phyloP scores from a whole-genome alignment of 2,888 invertebrate species.

The Microplitis deprimator region DNA sequence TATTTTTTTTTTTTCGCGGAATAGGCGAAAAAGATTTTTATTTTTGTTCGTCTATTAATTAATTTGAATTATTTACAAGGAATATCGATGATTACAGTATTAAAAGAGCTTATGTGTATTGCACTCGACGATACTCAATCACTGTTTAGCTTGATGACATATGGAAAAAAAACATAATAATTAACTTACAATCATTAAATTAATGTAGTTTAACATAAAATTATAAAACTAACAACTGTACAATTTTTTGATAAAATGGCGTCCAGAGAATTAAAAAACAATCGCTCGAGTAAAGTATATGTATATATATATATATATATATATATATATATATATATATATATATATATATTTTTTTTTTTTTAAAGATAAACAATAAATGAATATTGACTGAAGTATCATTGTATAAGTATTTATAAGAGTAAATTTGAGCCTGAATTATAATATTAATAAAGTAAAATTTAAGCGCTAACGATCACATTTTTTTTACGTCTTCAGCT shows the following conservation, averaged over 20 bases:
- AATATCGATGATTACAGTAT: conserved; percentile 20
- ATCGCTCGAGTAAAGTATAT: background rate
- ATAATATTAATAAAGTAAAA: background rate
- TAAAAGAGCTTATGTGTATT: conserved; percentile 26
- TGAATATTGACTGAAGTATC: background rate
- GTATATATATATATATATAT: too few species aligned
- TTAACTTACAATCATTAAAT: conserved; percentile 15
- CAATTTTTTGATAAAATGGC: conserved; percentile 51
- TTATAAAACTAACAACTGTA: conserved; percentile 69
- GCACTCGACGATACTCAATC: conserved; percentile 31
- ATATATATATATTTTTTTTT: background rate
- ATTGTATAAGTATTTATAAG: background rate
- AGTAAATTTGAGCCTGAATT: background rate
- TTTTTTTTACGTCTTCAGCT: background rate
- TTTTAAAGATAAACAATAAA: background rate
- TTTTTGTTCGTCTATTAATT: conserved; percentile 15
- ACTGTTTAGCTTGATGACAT: conserved; percentile 19
- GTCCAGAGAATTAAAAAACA: conserved; percentile 29
- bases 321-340: background rate
- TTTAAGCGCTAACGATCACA: conserved; percentile 11
- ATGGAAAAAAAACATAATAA: conserved; percentile 21
- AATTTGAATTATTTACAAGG: conserved; percentile 32
- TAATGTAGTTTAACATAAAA: conserved; percentile 53
- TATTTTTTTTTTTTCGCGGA: background rate
- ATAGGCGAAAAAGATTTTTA: conserved; percentile 12